phyloP scores from a whole-genome alignment of 2,113 vertebrate species.

The Urocynchramus pylzowi region DNA sequence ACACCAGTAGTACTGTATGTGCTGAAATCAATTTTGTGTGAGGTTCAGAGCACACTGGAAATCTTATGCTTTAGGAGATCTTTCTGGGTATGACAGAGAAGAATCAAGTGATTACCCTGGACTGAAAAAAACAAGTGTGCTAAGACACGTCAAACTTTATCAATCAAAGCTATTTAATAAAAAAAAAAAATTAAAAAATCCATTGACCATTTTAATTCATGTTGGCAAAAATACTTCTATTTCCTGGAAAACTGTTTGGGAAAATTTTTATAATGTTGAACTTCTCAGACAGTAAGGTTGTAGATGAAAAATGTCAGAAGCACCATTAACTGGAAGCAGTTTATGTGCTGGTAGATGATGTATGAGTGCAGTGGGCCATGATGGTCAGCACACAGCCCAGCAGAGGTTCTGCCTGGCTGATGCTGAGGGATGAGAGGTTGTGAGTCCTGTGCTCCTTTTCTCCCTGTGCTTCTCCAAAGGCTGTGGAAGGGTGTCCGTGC shows the following conservation, averaged over 20 bases:
- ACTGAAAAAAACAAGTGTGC: neutral
- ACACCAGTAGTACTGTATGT: slow-evolving; percentile 36
- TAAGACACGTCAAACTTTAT: slow-evolving; percentile 13
- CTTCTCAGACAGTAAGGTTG: neutral
- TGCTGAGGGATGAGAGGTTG: neutral
- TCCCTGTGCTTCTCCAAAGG: neutral
- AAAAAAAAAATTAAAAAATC: neutral
- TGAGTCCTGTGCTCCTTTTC: neutral
- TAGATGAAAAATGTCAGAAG: neutral
- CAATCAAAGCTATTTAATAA: slow-evolving; percentile 36
- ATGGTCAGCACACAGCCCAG: neutral
- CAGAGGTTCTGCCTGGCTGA: neutral
- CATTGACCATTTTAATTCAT: neutral
- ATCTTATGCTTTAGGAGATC: slow-evolving; percentile 24
- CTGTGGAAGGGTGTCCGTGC: rapidly evolving
- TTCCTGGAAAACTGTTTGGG: neutral
- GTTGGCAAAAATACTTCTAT: neutral
- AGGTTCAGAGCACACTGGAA: slow-evolving; percentile 48
- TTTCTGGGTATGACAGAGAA: slow-evolving; percentile 13
- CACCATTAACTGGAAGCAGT: neutral
- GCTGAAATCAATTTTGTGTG: slow-evolving; percentile 72
- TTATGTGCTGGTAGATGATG: neutral
- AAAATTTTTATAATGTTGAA: neutral
- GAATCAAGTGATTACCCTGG: slow-evolving; percentile 36
- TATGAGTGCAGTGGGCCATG: neutral